These are phyloP conservation scores for Ips nitidus DNA, from an alignment of 1,140 invertebrate species.

Conservation along the genomic window DNA sequence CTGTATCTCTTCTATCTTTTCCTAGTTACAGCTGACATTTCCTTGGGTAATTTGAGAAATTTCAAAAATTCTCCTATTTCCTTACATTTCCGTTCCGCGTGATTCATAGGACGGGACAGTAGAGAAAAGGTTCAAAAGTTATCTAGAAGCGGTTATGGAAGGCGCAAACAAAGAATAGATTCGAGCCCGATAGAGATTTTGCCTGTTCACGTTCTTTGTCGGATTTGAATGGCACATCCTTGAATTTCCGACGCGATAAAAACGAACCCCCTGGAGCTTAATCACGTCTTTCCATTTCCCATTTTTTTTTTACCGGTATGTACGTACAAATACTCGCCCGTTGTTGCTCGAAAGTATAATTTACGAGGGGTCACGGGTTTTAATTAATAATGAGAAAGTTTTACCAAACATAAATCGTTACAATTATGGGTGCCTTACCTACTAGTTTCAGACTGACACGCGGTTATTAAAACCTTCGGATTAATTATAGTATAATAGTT, in stretches of 20 bases:
- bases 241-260: slow-evolving; percentile 18
- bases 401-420: neutral
- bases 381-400: slow-evolving; percentile 10
- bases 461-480: neutral
- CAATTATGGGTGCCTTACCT: slow-evolving; percentile 1
- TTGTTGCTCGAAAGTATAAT: neutral
- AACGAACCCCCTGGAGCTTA: slow-evolving; percentile 10
- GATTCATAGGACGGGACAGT: neutral
- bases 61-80: neutral
- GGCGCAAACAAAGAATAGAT: slow-evolving; percentile 6
- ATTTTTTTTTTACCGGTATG: neutral
- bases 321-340: slow-evolving; percentile 1
- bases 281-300: slow-evolving; percentile 8
- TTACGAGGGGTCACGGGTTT: slow-evolving; percentile 7
- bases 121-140: neutral
- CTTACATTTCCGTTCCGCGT: neutral
- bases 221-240: slow-evolving; percentile 23
- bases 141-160: neutral
- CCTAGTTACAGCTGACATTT: neutral
- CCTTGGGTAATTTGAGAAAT: neutral
- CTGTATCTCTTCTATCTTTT: no score
- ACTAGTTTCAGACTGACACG: neutral
- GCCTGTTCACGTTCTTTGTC: slow-evolving; percentile 24
- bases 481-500: slow-evolving; percentile 5
- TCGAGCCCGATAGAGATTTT: neutral